Evolutionary conservation across 2,888 invertebrate species (phyloP).

Genomic region (Cantharis flavilabris): DNA sequence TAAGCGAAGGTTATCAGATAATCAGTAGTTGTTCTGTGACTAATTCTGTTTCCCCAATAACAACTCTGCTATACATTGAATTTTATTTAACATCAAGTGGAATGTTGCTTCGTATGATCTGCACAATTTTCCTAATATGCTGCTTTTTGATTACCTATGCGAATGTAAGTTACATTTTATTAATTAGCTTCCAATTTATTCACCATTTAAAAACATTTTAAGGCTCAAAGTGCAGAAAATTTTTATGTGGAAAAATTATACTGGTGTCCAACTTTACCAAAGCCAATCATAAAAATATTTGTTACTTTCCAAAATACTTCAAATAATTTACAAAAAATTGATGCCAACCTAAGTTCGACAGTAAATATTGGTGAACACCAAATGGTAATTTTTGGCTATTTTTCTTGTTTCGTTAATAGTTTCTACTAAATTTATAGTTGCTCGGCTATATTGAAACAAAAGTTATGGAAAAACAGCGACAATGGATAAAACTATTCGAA

Average conservation of each 20-base stretch:
- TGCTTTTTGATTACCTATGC: not conserved
- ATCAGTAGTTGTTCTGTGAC: not conserved
- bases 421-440: not conserved
- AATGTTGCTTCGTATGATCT: not conserved
- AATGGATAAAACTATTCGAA: not conserved
- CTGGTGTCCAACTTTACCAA: not conserved
- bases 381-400: not conserved
- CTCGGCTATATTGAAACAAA: not conserved
- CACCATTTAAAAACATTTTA: not conserved
- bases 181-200: not conserved
- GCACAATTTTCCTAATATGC: not conserved
- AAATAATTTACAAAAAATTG: not conserved
- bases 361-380: not conserved
- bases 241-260: not conserved
- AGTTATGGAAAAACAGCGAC: not conserved
- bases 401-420: not conserved
- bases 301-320: not conserved
- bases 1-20: not conserved
- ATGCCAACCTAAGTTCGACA: not conserved
- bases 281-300: not conserved
- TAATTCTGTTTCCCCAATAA: not conserved
- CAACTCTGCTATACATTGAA: not conserved
- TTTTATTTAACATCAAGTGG: not conserved
- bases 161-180: not conserved
- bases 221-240: not conserved